phyloP scores from a whole-genome alignment of 2,888 invertebrate species.

The Plebejus melissa region DNA sequence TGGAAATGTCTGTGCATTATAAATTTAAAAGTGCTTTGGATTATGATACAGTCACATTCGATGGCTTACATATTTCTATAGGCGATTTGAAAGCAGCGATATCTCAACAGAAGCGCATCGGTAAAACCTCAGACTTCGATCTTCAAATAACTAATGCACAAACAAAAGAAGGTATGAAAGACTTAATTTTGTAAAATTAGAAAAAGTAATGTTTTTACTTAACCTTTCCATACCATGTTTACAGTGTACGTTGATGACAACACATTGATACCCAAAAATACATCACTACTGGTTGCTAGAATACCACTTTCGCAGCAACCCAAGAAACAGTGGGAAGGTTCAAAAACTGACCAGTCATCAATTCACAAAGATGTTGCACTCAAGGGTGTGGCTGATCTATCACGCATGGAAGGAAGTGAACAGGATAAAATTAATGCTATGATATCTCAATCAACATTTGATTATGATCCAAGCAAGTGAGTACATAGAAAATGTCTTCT shows the following conservation, averaged over 20 bases:
- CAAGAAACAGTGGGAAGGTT: slow-evolving; percentile 87
- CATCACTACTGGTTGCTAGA: slow-evolving; percentile 95
- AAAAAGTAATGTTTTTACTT: background rate
- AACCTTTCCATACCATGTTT: slow-evolving; percentile 37
- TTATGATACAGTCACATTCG: slow-evolving; percentile 97
- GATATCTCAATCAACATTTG: slow-evolving; percentile 97
- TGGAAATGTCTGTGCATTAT: slow-evolving; percentile 96
- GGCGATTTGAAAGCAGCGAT: slow-evolving; percentile 97
- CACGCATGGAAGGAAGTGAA: slow-evolving; percentile 94
- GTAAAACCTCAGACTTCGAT: slow-evolving; percentile 96
- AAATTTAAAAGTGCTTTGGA: slow-evolving; percentile 98
- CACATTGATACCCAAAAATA: slow-evolving; percentile 96
- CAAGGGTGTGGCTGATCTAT: slow-evolving; percentile 88
- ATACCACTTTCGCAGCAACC: slow-evolving; percentile 90
- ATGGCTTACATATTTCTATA: slow-evolving; percentile 97
- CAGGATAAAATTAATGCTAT: slow-evolving; percentile 98
- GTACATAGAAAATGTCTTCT: slow-evolving; percentile 43
- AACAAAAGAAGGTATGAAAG: slow-evolving; percentile 91
- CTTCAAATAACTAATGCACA: slow-evolving; percentile 97
- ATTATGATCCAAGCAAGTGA: slow-evolving; percentile 98
- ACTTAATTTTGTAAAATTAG: background rate
- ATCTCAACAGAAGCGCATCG: slow-evolving; percentile 95
- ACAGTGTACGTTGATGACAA: slow-evolving; percentile 95
- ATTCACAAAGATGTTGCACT: slow-evolving; percentile 69
- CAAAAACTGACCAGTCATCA: slow-evolving; percentile 66